Conservation (phyloP, 1,140 invertebrate genomes). For the Lysiphlebus fabarum region DNA sequence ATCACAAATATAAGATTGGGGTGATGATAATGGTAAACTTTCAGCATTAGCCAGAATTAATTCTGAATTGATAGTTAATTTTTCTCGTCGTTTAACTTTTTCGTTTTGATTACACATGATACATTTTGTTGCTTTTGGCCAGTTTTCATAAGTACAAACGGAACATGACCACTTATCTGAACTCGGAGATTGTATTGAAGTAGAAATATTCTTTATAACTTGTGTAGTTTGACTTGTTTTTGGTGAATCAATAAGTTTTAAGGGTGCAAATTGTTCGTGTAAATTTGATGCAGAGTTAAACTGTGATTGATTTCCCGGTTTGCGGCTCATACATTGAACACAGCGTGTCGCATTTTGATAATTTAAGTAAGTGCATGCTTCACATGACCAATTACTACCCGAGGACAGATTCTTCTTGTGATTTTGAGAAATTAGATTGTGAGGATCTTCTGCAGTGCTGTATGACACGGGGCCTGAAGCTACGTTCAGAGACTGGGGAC, state of each 20-base stretch:
- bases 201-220: constrained; percentile 20
- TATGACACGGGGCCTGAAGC: constrained; percentile 50
- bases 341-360: constrained; percentile 70
- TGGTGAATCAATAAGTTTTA: constrained; percentile 51
- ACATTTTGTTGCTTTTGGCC: constrained; percentile 84
- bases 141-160: constrained; percentile 93
- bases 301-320: constrained; percentile 40
- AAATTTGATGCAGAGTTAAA: constrained; percentile 57
- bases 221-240: constrained; percentile 40
- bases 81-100: constrained; percentile 44
- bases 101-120: constrained; percentile 74
- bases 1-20: constrained; percentile 50
- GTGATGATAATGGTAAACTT: constrained; percentile 46
- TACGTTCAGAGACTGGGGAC: constrained; percentile 50
- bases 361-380: constrained; percentile 77
- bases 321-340: constrained; percentile 64
- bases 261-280: constrained; percentile 65
- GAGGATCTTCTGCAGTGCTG: constrained; percentile 45
- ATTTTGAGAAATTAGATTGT: constrained; percentile 49
- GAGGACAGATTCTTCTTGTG: constrained; percentile 52
- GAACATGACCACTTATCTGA: constrained; percentile 63
- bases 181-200: constrained; percentile 17
- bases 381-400: constrained; percentile 74
- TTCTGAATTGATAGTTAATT: constrained; percentile 38
- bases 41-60: constrained; percentile 51